These are phyloP conservation scores for Porites evermanni DNA, from an alignment of 92 coral and sea anemone genomes.

Conservation along the genomic window DNA sequence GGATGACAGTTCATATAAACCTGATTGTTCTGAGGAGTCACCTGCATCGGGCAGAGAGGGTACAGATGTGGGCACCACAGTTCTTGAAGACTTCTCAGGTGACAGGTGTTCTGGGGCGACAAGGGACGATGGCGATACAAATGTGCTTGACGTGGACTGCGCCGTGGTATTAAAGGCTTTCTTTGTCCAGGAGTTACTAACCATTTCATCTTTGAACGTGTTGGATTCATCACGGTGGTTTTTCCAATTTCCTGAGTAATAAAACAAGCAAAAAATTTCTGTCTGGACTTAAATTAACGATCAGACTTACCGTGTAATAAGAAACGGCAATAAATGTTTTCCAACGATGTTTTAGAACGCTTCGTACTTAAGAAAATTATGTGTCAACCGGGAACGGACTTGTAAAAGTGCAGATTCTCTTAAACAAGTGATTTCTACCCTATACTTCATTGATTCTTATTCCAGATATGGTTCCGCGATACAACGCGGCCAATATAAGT, in stretches of 20 bases:
- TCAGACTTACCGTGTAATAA: no score
- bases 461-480: no score
- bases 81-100: background rate
- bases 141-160: background rate
- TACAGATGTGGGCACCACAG: background rate
- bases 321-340: no score
- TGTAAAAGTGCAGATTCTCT: no score
- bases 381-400: no score
- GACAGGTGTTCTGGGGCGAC: background rate
- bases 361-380: no score
- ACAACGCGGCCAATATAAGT: no score
- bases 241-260: background rate
- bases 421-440: no score
- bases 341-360: no score
- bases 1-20: slow-evolving; percentile 23
- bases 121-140: background rate
- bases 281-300: no score
- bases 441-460: no score
- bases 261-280: background rate
- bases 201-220: background rate
- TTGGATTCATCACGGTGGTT: background rate
- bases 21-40: slow-evolving; percentile 30
- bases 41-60: background rate
- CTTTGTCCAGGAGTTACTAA: background rate
- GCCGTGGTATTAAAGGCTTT: background rate